A percentile compares a stretch with the other conserved stretches of the same genome.
Evolutionary conservation across 2,888 invertebrate species (phyloP).

Genomic region (Psococerastis gibbosa): DNA sequence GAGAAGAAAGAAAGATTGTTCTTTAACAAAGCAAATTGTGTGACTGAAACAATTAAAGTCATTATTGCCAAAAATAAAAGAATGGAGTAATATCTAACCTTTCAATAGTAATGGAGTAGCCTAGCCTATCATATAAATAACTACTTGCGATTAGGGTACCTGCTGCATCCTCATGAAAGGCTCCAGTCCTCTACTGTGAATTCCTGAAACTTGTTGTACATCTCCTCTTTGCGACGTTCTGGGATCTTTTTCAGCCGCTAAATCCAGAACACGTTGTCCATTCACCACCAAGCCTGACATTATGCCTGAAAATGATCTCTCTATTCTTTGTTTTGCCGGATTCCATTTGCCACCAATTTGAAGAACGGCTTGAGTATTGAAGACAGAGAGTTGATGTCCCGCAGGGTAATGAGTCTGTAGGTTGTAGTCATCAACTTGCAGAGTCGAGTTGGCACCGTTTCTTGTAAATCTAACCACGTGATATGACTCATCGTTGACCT

Average conservation of each 20-base stretch:
- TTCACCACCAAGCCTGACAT: slow-evolving; percentile 80
- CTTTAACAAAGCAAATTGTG: no score
- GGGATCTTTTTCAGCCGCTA: slow-evolving; percentile 66
- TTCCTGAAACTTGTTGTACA: slow-evolving; percentile 55
- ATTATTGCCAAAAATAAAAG: no score
- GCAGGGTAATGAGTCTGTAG: slow-evolving; percentile 66
- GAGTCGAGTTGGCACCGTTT: slow-evolving; percentile 71
- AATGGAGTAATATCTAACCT: no score
- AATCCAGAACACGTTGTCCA: slow-evolving; percentile 63
- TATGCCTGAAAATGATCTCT: slow-evolving; percentile 69
- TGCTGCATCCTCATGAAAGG: slow-evolving; percentile 49
- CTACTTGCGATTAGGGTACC: slow-evolving; percentile 39
- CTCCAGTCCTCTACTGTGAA: slow-evolving; percentile 21
- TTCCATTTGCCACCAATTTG: slow-evolving; percentile 75
- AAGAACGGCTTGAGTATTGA: slow-evolving; percentile 80
- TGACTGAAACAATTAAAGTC: no score
- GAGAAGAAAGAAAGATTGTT: slow-evolving; percentile 10
- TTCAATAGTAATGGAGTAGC: no score
- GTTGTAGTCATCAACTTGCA: slow-evolving; percentile 83
- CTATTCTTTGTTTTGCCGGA: slow-evolving; percentile 43
- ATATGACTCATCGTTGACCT: slow-evolving; percentile 85
- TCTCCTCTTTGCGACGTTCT: slow-evolving; percentile 63
- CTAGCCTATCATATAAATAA: no score
- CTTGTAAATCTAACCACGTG: slow-evolving; percentile 83
- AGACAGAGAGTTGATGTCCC: slow-evolving; percentile 70